These are phyloP conservation scores for Erebia aethiops DNA, from an alignment of 2,888 invertebrate genomes.

Conservation along the genomic window DNA sequence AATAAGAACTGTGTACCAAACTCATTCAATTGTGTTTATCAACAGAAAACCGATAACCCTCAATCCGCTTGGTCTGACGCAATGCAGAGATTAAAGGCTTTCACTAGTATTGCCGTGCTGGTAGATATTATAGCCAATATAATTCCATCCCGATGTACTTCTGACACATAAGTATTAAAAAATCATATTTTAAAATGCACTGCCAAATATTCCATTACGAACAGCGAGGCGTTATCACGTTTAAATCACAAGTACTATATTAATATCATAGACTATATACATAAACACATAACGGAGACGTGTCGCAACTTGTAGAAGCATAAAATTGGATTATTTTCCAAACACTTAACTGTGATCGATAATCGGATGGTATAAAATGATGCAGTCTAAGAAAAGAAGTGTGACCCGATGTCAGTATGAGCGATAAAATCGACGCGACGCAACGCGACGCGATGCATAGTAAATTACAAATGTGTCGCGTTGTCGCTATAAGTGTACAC, in stretches of 20 bases:
- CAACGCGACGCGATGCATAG: too few species aligned
- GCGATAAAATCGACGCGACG: too few species aligned
- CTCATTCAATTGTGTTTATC: constrained; percentile 79
- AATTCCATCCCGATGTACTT: constrained; percentile 63
- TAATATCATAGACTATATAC: too few species aligned
- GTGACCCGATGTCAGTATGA: too few species aligned
- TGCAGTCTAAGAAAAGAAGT: too few species aligned
- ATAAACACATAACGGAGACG: too few species aligned
- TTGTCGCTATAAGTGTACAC: neutral
- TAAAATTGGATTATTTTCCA: too few species aligned
- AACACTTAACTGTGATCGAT: too few species aligned
- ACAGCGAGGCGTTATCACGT: neutral
- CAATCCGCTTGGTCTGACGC: constrained; percentile 77
- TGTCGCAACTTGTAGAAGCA: too few species aligned
- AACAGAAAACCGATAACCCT: constrained; percentile 64
- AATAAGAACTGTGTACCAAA: constrained; percentile 63
- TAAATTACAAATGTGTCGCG: too few species aligned
- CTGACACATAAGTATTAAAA: constrained; percentile 59
- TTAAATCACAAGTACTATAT: too few species aligned
- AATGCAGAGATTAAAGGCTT: constrained; percentile 80
- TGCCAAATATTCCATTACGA: neutral
- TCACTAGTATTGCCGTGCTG: constrained; percentile 64
- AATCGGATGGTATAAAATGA: too few species aligned
- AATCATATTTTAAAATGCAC: constrained; percentile 46
- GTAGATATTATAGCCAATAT: constrained; percentile 71